Percentiles rank a stretch among this genome's conserved stretches.
Evolutionary conservation across 2,797 vertebrate genomes (phyloP).

Genomic region (Oreortyx pictus): DNA sequence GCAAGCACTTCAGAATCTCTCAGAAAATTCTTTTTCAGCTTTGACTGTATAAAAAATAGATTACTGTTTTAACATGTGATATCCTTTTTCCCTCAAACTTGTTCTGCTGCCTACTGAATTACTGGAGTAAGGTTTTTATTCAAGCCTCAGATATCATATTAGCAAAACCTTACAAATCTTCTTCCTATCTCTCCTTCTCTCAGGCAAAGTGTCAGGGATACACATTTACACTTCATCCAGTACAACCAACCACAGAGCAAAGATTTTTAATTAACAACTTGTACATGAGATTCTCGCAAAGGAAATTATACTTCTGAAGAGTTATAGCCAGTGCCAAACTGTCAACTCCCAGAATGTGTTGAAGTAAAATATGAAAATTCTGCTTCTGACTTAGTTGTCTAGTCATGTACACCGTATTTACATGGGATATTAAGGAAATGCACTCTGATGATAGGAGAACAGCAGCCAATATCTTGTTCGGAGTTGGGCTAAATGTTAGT

Average conservation of each 20-base stretch:
- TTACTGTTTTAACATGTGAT: background rate
- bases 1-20: background rate
- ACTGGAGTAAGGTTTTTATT: background rate
- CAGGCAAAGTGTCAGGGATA: background rate
- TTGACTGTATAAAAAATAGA: background rate
- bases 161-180: background rate
- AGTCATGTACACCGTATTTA: conserved; percentile 41
- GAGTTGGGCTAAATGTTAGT: conserved; percentile 58
- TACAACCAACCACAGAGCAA: background rate
- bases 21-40: background rate
- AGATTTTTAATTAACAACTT: conserved; percentile 54
- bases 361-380: conserved; percentile 63
- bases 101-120: background rate
- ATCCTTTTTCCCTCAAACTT: background rate
- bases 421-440: conserved; percentile 60
- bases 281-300: background rate
- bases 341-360: conserved; percentile 26
- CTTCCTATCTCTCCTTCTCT: background rate
- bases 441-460: conserved; percentile 35
- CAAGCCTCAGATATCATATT: background rate
- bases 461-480: conserved; percentile 56
- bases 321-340: conserved; percentile 3
- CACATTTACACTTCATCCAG: background rate
- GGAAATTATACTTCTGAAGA: background rate
- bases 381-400: conserved; percentile 55